These are phyloP conservation scores for Palythoa grandis DNA, from an alignment of 92 coral and sea anemone species.

Conservation along the genomic window DNA sequence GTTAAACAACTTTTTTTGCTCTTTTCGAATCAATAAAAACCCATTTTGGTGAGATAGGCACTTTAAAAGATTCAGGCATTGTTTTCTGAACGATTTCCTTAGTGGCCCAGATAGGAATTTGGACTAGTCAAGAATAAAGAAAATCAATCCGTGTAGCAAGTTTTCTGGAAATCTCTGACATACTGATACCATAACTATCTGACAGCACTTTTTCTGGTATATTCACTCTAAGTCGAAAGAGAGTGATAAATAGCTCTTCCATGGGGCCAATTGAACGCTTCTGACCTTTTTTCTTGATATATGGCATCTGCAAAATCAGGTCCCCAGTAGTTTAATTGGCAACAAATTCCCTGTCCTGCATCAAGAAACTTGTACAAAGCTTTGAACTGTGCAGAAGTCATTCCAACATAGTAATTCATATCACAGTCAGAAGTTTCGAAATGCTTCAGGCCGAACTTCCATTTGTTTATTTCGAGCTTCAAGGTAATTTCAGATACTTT, in stretches of 20 bases:
- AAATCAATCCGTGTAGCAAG: constrained; percentile 71
- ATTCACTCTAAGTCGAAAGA: constrained; percentile 54
- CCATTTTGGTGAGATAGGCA: no score
- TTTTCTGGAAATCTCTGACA: constrained; percentile 45
- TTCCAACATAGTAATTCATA: constrained; percentile 30
- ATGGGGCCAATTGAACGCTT: constrained; percentile 44
- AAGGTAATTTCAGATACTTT: constrained; percentile 5
- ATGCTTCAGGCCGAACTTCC: constrained; percentile 27
- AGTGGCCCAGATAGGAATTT: constrained; percentile 65
- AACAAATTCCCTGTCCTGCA: constrained; percentile 12
- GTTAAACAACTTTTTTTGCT: no score
- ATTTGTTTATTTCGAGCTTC: constrained; percentile 9
- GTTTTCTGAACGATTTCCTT: constrained; percentile 51
- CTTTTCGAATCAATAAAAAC: no score
- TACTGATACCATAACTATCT: constrained; percentile 45
- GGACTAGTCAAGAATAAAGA: constrained; percentile 45
- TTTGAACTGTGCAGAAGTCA: constrained; percentile 11
- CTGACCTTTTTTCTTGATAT: constrained; percentile 49
- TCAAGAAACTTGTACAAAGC: constrained; percentile 26
- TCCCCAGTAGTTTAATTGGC: constrained; percentile 56
- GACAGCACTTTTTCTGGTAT: constrained; percentile 59
- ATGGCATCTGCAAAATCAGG: no score
- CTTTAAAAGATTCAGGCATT: constrained; percentile 45
- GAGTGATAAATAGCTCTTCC: constrained; percentile 54
- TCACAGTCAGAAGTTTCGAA: constrained; percentile 24